These are phyloP conservation scores for Apogon hyalosoma DNA, from an alignment of 2,797 vertebrate species.

Conservation along the genomic window DNA sequence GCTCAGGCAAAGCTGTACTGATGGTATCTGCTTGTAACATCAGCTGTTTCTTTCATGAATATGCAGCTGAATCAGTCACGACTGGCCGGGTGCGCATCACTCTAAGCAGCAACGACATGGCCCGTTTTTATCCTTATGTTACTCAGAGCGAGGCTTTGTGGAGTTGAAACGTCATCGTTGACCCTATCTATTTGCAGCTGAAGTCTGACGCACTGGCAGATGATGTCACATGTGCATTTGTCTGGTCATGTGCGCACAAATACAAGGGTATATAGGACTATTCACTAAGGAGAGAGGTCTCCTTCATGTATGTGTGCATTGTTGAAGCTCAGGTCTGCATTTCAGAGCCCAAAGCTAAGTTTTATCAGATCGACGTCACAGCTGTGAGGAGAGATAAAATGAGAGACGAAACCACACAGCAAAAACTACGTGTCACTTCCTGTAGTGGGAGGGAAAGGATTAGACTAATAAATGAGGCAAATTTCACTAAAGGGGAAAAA, in stretches of 20 bases:
- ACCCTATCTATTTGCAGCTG: constrained; percentile 72
- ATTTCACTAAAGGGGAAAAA: constrained; percentile 38
- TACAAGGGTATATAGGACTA: not conserved
- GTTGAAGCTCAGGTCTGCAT: constrained; percentile 33
- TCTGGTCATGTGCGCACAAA: constrained; percentile 3
- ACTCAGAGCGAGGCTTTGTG: constrained; percentile 50
- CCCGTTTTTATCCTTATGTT: constrained; percentile 67
- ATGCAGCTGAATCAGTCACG: constrained; percentile 48
- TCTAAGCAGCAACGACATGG: constrained; percentile 69
- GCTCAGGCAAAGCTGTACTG: constrained; percentile 23
- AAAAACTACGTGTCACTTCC: constrained; percentile 52
- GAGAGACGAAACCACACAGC: constrained; percentile 36
- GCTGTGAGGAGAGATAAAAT: constrained; percentile 38
- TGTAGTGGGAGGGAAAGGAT: constrained; percentile 46
- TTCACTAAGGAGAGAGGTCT: constrained; percentile 35
- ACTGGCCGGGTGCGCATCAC: constrained; percentile 60
- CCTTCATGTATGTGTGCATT: constrained; percentile 10
- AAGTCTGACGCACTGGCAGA: constrained; percentile 49
- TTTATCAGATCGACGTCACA: constrained; percentile 49
- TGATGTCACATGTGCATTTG: constrained; percentile 62
- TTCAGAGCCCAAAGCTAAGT: constrained; percentile 34
- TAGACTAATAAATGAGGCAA: constrained; percentile 39
- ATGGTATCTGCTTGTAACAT: constrained; percentile 66
- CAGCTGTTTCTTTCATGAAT: constrained; percentile 73
- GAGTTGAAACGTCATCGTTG: constrained; percentile 42